Evolutionary conservation across 2,888 invertebrate species (phyloP), one percentile per base, ranked within the genome.

Genomic region (Clostera curtula): DNA sequence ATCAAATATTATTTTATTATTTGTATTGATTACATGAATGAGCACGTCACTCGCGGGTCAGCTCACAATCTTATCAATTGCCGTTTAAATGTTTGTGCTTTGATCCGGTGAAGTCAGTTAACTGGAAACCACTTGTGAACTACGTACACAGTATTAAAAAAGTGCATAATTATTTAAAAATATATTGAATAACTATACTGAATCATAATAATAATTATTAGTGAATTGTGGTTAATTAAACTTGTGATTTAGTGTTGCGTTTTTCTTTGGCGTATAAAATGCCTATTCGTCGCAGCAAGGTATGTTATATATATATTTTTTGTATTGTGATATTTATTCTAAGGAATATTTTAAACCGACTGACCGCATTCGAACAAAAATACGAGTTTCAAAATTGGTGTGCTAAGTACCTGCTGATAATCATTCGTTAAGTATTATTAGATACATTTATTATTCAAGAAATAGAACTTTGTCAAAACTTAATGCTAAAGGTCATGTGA

Each of bases 61-160:
- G 52, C 57, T 42, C 62, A 53, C 66, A 67, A 71, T 80, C 79
- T 82, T 77, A 83, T 82, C 83, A 50, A 60, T 44, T 60, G 58
- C 65, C 60, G 67, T 76, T 80, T 82, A 82, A 72, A 83, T 82
- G 74, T 76, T 75, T 76, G 75, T 72, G 80, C 70, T 70, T 69
- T 67, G 70, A 67, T 65, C 59, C 60, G 67, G 60, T 66, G 58
- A 65, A 80, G 74, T 75, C 80, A 82, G 82, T 83, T 72, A 63
- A 72, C 67, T 65, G 58, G 48, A 49, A 66, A 69, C 73, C 47
- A 58, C 59, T 61, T 57, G 62, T 68, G 69, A 61, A 66, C 48
- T 37, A 47, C 37, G 55, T 60, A 43, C 38, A 55, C 59, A 66
- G 59, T 60, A 49, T 57, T 52, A 45, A 27, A 51, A 46, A 36